Base-by-base conservation (phyloP, 2,888 invertebrate genomes). In the Clusia tigrina region DNA sequence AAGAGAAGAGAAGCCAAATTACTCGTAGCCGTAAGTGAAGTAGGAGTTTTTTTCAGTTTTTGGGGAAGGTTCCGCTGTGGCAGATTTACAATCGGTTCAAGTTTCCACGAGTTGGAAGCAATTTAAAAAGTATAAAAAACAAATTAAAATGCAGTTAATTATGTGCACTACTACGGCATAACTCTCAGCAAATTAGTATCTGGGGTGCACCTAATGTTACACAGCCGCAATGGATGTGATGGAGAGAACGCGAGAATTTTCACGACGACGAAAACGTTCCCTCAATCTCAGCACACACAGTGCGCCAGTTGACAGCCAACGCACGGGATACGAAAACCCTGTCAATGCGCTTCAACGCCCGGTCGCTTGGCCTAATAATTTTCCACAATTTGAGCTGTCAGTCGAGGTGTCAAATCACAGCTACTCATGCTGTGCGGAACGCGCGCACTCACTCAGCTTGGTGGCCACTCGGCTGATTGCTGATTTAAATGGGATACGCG, bases 331-430 rank as follows among this genome's bases (percentile, higher is more conserved):
- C 22, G 22, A 20, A 24, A 52, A 52, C 52, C 12, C 20, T 42
- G 10, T 15, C 32, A 42, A 74, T 75, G 72, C 71, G 74, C n/a
- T n/a, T n/a, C n/a, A n/a, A n/a, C n/a, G n/a, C 76, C 68, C 74
- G 78, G 69, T 74, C 71, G 77, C 71, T 72, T 77, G 71, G 79
- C 77, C 76, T 80, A 80, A 80, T 80, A 80, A 80, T 80, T 80
- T 80, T 76, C 78, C 70, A 75, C 79, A 80, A 81, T 79, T 78
- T 74, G 69, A 77, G 75, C 80, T 82, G 82, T 81, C 82, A 81
- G 78, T 74, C 77, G 72, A 81, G 81, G 82, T 82, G 82, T 82
- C 81, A 81, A 79, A 82, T 81, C 82, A 78, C 82, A 82, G 82
- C 82, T 82, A 82, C 82, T 81, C 82, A 82, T 81, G 82, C 82